phyloP scores from a whole-genome alignment of 2,888 invertebrate genomes.

The Spodoptera littoralis region DNA sequence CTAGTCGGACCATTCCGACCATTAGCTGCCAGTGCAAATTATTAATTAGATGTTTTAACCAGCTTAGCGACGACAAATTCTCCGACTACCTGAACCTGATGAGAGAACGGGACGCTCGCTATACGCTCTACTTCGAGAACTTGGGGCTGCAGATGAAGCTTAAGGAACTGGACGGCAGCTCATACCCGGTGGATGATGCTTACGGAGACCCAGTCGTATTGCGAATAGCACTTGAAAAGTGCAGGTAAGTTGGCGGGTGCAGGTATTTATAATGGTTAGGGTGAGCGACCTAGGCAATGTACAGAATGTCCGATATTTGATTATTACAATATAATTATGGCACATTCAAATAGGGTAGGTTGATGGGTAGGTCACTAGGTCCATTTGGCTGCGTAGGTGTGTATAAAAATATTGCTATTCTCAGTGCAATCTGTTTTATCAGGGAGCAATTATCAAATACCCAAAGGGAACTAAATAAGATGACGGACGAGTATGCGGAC shows the following conservation, averaged over 20 bases:
- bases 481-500: constrained; percentile 81
- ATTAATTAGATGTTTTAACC: not conserved
- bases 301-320: no score
- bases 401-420: no score
- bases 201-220: constrained; percentile 79
- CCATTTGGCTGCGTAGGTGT: no score
- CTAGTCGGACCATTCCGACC: no score
- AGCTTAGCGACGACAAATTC: constrained; percentile 81
- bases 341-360: no score
- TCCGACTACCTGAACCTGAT: constrained; percentile 78
- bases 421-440: no score
- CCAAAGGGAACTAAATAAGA: constrained; percentile 75
- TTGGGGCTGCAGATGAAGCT: constrained; percentile 77
- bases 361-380: no score
- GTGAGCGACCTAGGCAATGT: no score
- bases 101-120: constrained; percentile 82
- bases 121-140: constrained; percentile 83
- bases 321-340: no score
- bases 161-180: constrained; percentile 75
- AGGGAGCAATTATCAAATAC: constrained; percentile 81
- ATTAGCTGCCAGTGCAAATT: no score
- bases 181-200: constrained; percentile 60
- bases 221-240: constrained; percentile 80
- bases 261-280: no score
- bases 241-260: constrained; percentile 67